Evolutionary conservation across 2,888 invertebrate genomes (phyloP), one percentile per base, ranked within the genome.

Genomic region (Ophioninae sp.): DNA sequence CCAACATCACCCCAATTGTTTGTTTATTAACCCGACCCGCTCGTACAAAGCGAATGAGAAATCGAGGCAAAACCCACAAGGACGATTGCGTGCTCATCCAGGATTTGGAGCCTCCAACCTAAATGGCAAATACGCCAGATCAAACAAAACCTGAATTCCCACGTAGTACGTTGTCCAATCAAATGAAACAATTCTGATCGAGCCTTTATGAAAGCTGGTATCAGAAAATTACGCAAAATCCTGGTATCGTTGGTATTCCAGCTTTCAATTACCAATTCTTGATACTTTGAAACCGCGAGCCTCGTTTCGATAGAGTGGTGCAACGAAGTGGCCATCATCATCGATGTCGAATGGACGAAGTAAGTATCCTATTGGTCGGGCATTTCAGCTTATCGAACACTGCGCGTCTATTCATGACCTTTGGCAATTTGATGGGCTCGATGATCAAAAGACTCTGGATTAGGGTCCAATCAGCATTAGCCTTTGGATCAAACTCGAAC

Each of bases 21-120:
- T 30, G 30, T 30, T 30, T 30, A 30, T 30, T 3, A 30, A 30
- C 30, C 30, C 59, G 59, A 30, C 44, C 61, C 64, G 62, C 21
- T 79, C 74, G 61, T 76, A 81, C 74, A 79, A 59, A 64, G 80
- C 68, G 37, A 61, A 69, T 70, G 82, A 79, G 84, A 82, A 84
- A 84, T 82, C 83, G 77, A 62, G 79, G 70, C 37, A 8, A 72
- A 39, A 1, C 37, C 21, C 62, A 39, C 59, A 74, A 79, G 68
- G 73, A 41, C 72, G 62, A 69, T 77, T 73, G 80, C 57, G 50
- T 73, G 57, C 57, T 67, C 67, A 50, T 17, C 20, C 62, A 30
- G 17, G 39, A 21, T 17, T 39, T 62, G 39, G 23, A 50, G 50
- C 41, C 50, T 65, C 23, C 23, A 39, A 57, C 69, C 41, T 69